Evolutionary conservation across 2,888 invertebrate species (phyloP).

Genomic region (Thereva unica): DNA sequence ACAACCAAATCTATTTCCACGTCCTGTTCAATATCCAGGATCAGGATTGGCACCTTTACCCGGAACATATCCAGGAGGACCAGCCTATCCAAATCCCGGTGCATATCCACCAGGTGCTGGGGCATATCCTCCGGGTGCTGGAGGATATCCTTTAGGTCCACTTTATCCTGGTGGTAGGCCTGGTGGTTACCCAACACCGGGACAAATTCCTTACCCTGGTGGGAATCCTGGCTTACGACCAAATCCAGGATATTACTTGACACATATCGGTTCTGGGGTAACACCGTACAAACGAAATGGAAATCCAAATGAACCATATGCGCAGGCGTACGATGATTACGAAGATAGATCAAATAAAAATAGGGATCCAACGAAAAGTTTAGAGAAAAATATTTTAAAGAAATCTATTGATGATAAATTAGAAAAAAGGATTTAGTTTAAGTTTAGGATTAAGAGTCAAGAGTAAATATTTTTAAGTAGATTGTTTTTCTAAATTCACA

Average conservation of each 20-base stretch:
- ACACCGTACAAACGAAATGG: neutral
- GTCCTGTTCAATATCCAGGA: constrained; percentile 19
- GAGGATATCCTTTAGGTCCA: constrained; percentile 3
- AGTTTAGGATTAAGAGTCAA: neutral
- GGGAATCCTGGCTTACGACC: constrained; percentile 16
- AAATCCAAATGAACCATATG: constrained; percentile 10
- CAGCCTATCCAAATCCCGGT: constrained; percentile 18
- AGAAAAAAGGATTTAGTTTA: neutral
- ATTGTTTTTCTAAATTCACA: too few species aligned
- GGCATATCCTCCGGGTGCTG: constrained; percentile 29
- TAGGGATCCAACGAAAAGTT: neutral
- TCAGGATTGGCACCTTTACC: constrained; percentile 29
- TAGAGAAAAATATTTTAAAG: constrained; percentile 30
- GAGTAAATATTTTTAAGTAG: neutral
- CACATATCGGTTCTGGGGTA: too few species aligned
- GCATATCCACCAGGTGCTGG: constrained; percentile 38
- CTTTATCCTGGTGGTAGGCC: too few species aligned
- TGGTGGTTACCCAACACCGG: too few species aligned
- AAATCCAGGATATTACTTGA: constrained; percentile 32
- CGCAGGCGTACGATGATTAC: constrained; percentile 39
- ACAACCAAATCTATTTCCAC: constrained; percentile 7
- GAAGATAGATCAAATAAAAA: constrained; percentile 30
- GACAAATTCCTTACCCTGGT: too few species aligned
- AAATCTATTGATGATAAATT: constrained; percentile 24
- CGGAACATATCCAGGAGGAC: constrained; percentile 36